Conservation (phyloP, 2,797 vertebrate species). For the Rachycentron canadum region DNA sequence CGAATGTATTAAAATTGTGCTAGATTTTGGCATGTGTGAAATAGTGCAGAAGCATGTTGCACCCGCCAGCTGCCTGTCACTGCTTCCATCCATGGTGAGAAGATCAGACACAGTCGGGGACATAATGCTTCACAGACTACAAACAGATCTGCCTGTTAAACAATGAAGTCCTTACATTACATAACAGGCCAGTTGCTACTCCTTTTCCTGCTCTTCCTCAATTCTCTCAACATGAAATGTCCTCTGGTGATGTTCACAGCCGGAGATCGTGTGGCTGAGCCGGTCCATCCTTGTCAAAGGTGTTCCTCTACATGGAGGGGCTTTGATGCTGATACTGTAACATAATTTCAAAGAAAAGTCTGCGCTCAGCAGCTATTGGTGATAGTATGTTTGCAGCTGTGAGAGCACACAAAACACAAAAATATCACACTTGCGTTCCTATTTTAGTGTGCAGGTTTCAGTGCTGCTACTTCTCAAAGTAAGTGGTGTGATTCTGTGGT, state of each 20-base stretch:
- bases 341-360: neutral
- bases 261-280: slow-evolving; percentile 26
- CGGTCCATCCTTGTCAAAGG: slow-evolving; percentile 35
- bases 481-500: neutral
- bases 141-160: slow-evolving; percentile 41
- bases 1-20: slow-evolving; percentile 40
- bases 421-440: neutral
- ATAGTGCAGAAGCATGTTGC: slow-evolving; percentile 33
- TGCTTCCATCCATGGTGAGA: slow-evolving; percentile 34
- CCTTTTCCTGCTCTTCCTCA: slow-evolving; percentile 2
- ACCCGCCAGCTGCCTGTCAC: slow-evolving; percentile 64
- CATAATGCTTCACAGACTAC: slow-evolving; percentile 42
- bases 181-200: slow-evolving; percentile 52
- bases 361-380: neutral
- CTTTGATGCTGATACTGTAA: slow-evolving; percentile 36
- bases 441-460: neutral
- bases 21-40: slow-evolving; percentile 60
- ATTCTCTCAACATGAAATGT: slow-evolving; percentile 33
- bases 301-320: slow-evolving; percentile 15
- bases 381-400: neutral
- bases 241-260: slow-evolving; percentile 53
- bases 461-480: neutral
- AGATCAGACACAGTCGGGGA: slow-evolving; percentile 37
- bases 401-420: neutral
- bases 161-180: slow-evolving; percentile 57